phyloP scores from a whole-genome alignment of 2,797 vertebrate genomes.

The Scarus forsteni region DNA sequence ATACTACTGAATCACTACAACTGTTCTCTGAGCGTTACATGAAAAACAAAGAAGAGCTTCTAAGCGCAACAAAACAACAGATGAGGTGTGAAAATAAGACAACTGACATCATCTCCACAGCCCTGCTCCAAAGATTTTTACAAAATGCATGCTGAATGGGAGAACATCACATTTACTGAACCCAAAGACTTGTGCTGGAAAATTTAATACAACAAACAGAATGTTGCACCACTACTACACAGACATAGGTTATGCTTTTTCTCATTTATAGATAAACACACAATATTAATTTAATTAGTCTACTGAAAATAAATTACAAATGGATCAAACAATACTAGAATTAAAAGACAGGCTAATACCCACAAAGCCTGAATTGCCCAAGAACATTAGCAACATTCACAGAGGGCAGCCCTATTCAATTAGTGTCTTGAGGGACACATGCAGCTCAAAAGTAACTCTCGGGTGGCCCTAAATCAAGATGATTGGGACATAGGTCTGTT shows the following conservation, averaged over 20 bases:
- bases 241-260: not conserved
- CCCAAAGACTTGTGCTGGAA: slow-evolving; percentile 8
- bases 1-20: not conserved
- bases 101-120: slow-evolving; percentile 39
- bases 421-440: no score
- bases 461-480: no score
- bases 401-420: no score
- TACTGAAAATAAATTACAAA: no score
- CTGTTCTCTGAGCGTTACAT: not conserved
- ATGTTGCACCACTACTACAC: slow-evolving; percentile 26
- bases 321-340: no score
- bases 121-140: slow-evolving; percentile 26
- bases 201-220: slow-evolving; percentile 3
- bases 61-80: slow-evolving; percentile 48
- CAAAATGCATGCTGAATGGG: slow-evolving; percentile 21
- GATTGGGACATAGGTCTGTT: no score
- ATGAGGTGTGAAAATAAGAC: slow-evolving; percentile 50
- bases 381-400: no score
- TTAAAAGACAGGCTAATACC: no score
- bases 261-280: no score
- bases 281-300: no score
- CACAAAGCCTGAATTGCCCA: no score
- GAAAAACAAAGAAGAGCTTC: slow-evolving; percentile 20
- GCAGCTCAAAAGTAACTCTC: no score
- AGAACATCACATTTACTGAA: slow-evolving; percentile 14